phyloP scores from a whole-genome alignment of 2,888 invertebrate species.

The Argyresthia goedartella region DNA sequence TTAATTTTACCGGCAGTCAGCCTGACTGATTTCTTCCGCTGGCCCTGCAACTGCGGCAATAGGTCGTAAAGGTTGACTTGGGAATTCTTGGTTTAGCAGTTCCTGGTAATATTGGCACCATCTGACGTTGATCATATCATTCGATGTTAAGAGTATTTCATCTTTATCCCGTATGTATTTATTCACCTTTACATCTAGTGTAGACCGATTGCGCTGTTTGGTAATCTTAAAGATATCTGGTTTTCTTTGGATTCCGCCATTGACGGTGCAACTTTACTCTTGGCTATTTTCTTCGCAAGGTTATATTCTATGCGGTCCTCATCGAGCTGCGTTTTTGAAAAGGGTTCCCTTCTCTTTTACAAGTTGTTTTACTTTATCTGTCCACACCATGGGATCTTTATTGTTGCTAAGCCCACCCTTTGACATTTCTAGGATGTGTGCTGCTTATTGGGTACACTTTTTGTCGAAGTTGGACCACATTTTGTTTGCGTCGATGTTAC shows the following conservation, averaged over 20 bases:
- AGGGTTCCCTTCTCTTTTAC: too few relatives aligned
- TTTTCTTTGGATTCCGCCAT: conserved; percentile 7
- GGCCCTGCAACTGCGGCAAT: too few relatives aligned
- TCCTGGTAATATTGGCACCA: conserved; percentile 6
- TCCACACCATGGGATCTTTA: too few relatives aligned
- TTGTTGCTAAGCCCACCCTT: too few relatives aligned
- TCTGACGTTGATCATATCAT: conserved; percentile 5
- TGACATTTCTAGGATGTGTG: too few relatives aligned
- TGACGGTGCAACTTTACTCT: conserved; percentile 8
- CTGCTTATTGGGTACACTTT: too few relatives aligned
- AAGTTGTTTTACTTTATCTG: too few relatives aligned
- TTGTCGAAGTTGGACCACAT: too few relatives aligned
- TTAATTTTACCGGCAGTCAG: neutral
- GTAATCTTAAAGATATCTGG: conserved; percentile 10
- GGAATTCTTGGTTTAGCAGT: conserved; percentile 1
- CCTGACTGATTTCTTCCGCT: too few relatives aligned
- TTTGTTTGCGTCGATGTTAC: too few relatives aligned
- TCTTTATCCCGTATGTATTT: conserved; percentile 11
- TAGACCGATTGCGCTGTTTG: conserved; percentile 3
- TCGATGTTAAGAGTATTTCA: conserved; percentile 6
- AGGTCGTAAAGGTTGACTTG: neutral
- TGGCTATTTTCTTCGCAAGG: conserved; percentile 7
- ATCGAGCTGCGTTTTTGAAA: conserved; percentile 6
- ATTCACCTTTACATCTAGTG: neutral
- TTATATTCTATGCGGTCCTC: conserved; percentile 8